Conservation (phyloP, 2,888 invertebrate species). For the Hartigia nigra region DNA sequence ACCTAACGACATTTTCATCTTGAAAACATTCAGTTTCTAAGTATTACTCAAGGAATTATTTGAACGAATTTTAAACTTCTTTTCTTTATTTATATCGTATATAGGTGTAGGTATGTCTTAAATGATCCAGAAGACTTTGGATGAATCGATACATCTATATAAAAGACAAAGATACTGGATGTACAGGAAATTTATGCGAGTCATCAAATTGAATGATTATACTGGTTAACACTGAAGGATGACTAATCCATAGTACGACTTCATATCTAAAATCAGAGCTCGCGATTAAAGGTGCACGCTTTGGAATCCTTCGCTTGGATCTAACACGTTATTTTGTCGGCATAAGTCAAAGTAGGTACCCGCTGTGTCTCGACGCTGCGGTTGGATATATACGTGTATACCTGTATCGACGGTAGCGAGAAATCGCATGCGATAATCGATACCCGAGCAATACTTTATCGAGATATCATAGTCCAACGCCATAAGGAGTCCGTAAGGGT, state of each 20-base stretch:
- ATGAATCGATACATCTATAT: neutral
- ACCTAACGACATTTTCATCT: conserved; percentile 13
- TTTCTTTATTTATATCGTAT: neutral
- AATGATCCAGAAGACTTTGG: neutral
- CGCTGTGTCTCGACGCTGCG: neutral
- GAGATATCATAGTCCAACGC: conserved; percentile 36
- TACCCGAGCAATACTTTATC: conserved; percentile 49
- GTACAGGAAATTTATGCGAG: neutral
- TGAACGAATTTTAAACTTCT: neutral
- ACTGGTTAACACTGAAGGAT: neutral
- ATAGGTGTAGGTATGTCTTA: neutral
- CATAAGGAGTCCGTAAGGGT: conserved; percentile 13
- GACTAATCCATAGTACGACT: neutral
- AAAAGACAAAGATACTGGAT: neutral
- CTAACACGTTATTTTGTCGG: neutral
- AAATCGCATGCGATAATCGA: conserved; percentile 56
- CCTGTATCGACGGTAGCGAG: conserved; percentile 30
- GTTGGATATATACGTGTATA: neutral
- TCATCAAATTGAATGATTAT: neutral
- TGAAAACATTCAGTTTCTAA: neutral
- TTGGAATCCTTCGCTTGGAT: neutral
- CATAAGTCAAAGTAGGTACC: neutral
- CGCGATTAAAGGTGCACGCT: neutral
- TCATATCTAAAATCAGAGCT: neutral
- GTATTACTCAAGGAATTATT: neutral